Evolutionary conservation across 2,797 vertebrate genomes (phyloP).

Genomic region (Chrosomus eos): DNA sequence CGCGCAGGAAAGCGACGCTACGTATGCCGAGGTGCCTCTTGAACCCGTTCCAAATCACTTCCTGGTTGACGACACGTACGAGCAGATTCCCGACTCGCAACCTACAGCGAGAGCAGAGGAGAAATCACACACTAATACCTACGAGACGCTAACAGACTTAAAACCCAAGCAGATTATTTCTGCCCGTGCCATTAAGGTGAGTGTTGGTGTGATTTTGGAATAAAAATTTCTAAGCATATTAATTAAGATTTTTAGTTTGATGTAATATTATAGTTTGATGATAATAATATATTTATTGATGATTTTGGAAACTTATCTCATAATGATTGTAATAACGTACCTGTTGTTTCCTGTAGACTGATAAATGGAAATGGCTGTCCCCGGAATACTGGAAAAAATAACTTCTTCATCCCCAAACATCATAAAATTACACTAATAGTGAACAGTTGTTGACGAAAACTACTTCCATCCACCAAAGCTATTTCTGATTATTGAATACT

Average conservation of each 20-base stretch:
- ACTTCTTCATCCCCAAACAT: conserved; percentile 46
- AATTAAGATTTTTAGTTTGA: background rate
- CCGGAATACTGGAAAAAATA: conserved; percentile 79
- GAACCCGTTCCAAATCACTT: conserved; percentile 35
- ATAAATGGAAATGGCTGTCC: conserved; percentile 83
- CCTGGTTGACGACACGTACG: conserved; percentile 64
- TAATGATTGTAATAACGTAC: conserved; percentile 8
- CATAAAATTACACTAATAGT: conserved; percentile 30
- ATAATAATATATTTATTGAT: no score
- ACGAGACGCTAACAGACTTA: conserved; percentile 70
- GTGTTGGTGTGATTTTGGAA: background rate
- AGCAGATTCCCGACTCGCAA: conserved; percentile 62
- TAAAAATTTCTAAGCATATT: background rate
- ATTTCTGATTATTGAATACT: conserved; percentile 19
- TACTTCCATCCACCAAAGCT: conserved; percentile 11
- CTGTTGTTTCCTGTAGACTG: conserved; percentile 72
- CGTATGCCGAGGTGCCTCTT: conserved; percentile 68
- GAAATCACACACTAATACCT: conserved; percentile 59
- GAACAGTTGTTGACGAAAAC: background rate
- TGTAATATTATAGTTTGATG: no score
- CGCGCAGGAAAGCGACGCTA: conserved; percentile 35
- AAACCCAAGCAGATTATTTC: conserved; percentile 65
- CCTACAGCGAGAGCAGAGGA: conserved; percentile 36
- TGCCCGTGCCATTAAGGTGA: conserved; percentile 76
- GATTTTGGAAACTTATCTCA: background rate